These are phyloP conservation scores for Seriola quinqueradiata DNA, from an alignment of 2,113 vertebrate genomes.

Conservation along the genomic window DNA sequence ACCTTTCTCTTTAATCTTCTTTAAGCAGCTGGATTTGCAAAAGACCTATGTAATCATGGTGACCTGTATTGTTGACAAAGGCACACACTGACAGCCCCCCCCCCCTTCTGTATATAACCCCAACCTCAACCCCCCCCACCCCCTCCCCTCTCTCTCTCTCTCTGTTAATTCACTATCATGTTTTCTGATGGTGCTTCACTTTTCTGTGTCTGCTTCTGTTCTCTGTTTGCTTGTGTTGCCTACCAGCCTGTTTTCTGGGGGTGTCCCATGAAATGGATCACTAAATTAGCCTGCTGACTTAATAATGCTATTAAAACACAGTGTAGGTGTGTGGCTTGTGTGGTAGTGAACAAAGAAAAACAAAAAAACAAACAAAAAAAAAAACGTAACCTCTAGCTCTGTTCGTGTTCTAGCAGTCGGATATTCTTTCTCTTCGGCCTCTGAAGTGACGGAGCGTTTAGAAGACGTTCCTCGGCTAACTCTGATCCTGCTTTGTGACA, in stretches of 20 bases:
- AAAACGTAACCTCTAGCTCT: slow-evolving; percentile 63
- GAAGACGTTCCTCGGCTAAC: slow-evolving; percentile 43
- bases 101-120: slow-evolving; percentile 67
- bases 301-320: slow-evolving; percentile 53
- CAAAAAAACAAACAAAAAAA: no score
- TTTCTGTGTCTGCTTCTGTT: slow-evolving; percentile 64
- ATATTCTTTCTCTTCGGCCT: slow-evolving; percentile 44
- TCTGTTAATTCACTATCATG: slow-evolving; percentile 47
- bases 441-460: slow-evolving; percentile 30
- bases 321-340: slow-evolving; percentile 67
- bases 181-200: slow-evolving; percentile 65
- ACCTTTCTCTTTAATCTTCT: slow-evolving; percentile 40
- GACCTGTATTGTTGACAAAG: slow-evolving; percentile 67
- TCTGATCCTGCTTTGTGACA: slow-evolving; percentile 63
- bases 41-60: slow-evolving; percentile 57
- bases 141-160: neutral
- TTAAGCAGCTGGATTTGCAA: slow-evolving; percentile 78
- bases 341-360: slow-evolving; percentile 68
- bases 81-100: slow-evolving; percentile 61
- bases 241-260: slow-evolving; percentile 44
- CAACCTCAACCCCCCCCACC: neutral
- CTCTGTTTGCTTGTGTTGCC: slow-evolving; percentile 65
- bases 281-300: slow-evolving; percentile 67
- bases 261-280: slow-evolving; percentile 54
- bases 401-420: slow-evolving; percentile 65